Evolutionary conservation across 2,888 invertebrate genomes (phyloP).

Genomic region (Zaprionus obscuricornis): DNA sequence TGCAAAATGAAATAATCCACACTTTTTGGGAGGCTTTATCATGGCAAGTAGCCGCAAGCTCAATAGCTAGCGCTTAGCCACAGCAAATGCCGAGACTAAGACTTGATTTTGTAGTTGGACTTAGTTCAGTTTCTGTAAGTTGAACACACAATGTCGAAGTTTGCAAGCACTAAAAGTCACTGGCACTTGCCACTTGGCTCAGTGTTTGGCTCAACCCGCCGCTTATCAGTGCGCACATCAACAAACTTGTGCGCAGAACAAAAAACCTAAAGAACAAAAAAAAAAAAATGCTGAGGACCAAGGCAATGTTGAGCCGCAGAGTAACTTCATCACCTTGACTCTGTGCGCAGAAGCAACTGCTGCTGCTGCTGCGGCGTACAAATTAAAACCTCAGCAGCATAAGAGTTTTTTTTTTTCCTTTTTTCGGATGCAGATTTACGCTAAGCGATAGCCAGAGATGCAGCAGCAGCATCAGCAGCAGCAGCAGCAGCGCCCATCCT

Average conservation of each 20-base stretch:
- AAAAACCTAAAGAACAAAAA: conserved; percentile 20
- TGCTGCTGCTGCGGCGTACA: conserved; percentile 55
- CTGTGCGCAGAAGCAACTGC: conserved; percentile 52
- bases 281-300: conserved; percentile 1
- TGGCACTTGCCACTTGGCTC: conserved; percentile 59
- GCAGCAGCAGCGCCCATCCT: conserved; percentile 31
- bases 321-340: conserved; percentile 72
- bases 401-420: conserved; percentile 27
- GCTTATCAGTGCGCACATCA: conserved; percentile 73
- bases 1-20: conserved; percentile 78
- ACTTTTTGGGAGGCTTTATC: conserved; percentile 72
- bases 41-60: conserved; percentile 55
- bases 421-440: conserved; percentile 69
- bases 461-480: conserved; percentile 28
- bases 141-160: conserved; percentile 31
- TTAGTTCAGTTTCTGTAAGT: no score
- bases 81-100: conserved; percentile 7
- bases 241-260: conserved; percentile 49
- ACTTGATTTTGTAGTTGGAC: background rate
- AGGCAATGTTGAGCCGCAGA: conserved; percentile 26
- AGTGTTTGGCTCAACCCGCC: conserved; percentile 38
- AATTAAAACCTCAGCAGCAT: conserved; percentile 79
- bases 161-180: no score
- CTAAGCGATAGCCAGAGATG: conserved; percentile 63
- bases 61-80: conserved; percentile 30